Evolutionary conservation across 2,113 vertebrate species (phyloP).

Genomic region (Myotis davidii): DNA sequence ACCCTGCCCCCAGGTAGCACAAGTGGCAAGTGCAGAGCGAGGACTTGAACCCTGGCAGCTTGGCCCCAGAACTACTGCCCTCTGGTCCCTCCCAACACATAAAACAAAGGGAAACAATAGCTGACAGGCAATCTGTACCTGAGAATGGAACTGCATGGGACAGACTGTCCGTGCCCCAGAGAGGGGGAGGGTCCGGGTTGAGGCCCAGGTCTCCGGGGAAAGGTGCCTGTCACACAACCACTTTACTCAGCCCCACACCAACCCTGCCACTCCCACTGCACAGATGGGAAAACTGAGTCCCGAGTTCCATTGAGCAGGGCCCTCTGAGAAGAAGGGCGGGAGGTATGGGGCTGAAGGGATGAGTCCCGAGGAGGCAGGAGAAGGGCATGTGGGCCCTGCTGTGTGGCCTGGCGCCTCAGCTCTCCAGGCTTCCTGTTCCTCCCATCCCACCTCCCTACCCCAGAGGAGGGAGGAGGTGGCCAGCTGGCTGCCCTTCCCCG

Average conservation of each 20-base stretch:
- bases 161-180: background rate
- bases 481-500: background rate
- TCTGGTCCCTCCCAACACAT: background rate
- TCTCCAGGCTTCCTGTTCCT: background rate
- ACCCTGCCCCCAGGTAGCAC: background rate
- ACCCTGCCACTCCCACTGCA: background rate
- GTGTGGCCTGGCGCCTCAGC: background rate
- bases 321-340: background rate
- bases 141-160: background rate
- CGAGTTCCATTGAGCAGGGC: background rate
- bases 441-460: background rate
- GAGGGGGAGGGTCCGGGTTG: background rate
- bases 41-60: background rate
- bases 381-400: too few species aligned
- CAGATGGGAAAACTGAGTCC: background rate
- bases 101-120: slow-evolving; percentile 27
- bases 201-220: background rate
- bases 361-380: background rate
- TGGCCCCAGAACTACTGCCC: background rate
- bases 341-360: background rate
- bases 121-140: background rate
- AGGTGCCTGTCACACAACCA: rapidly evolving
- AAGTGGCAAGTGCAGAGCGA: background rate
- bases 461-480: background rate
- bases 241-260: background rate